Percentiles rank a stretch among this genome's conserved stretches.
Conservation (phyloP, 1,140 invertebrate species). For the Tetraneura akinire region DNA sequence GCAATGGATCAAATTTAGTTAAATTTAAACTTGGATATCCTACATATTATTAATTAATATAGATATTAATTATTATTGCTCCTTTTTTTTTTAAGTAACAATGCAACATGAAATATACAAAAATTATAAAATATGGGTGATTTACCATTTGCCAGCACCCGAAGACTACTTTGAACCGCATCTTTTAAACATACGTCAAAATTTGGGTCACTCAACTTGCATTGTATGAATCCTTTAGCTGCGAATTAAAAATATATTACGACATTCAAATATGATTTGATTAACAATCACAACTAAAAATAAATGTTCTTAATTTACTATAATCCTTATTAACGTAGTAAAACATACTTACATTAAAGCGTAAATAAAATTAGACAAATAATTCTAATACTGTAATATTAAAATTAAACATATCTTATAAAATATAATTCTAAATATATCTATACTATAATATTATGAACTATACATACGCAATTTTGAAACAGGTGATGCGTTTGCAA, state of each 20-base stretch:
- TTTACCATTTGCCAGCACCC: slow-evolving; percentile 54
- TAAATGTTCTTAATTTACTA: too few species aligned
- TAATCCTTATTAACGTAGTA: too few species aligned
- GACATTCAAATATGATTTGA: too few species aligned
- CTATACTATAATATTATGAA: too few species aligned
- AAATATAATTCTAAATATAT: too few species aligned
- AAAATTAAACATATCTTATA: too few species aligned
- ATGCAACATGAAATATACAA: too few species aligned
- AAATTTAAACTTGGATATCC: slow-evolving; percentile 57
- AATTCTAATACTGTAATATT: too few species aligned
- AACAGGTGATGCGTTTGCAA: not conserved
- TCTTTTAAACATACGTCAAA: not conserved
- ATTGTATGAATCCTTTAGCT: slow-evolving; percentile 7
- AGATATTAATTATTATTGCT: not conserved
- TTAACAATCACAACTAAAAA: too few species aligned
- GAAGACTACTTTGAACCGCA: slow-evolving; percentile 48
- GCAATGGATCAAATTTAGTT: slow-evolving; percentile 56
- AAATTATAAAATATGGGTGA: not conserved
- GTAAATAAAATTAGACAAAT: too few species aligned
- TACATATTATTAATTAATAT: slow-evolving; percentile 43
- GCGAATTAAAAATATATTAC: too few species aligned
- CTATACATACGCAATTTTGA: slow-evolving; percentile 2
- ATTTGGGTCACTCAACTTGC: slow-evolving; percentile 27
- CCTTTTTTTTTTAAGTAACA: not conserved
- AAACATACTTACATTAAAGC: too few species aligned